A percentile compares a stretch with the other conserved stretches of the same genome.
Conservation (phyloP, 2,113 vertebrate species). For the Platysternon megacephalum region DNA sequence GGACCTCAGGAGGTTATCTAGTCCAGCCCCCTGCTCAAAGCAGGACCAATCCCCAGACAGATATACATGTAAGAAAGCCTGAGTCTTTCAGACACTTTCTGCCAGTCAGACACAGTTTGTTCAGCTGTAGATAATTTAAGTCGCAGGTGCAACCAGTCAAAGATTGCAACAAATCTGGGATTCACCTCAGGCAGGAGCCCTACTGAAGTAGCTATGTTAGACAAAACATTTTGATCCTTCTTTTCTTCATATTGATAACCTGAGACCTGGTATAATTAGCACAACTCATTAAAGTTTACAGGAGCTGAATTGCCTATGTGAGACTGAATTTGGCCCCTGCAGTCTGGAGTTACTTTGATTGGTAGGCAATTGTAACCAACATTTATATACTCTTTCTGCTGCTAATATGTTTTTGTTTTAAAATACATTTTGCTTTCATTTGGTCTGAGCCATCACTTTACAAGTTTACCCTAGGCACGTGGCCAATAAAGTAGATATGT, state of each 20-base stretch:
- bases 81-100: neutral
- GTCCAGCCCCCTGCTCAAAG: too few relatives aligned
- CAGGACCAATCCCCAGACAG: too few relatives aligned
- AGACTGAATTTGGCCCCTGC: neutral
- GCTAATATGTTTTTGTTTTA: neutral
- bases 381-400: neutral
- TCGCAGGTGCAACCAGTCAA: slow-evolving; percentile 48
- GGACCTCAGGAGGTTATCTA: too few relatives aligned
- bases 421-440: neutral
- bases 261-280: neutral
- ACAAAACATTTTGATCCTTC: neutral
- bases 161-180: neutral
- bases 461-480: neutral
- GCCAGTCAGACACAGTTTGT: slow-evolving; percentile 19
- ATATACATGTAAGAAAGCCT: neutral
- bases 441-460: neutral
- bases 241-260: neutral
- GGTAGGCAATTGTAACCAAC: neutral
- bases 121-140: slow-evolving; percentile 27
- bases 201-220: neutral
- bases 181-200: neutral
- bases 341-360: neutral
- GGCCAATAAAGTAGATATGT: neutral
- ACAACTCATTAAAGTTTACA: neutral
- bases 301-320: neutral